Evolutionary conservation across 2,113 vertebrate species (phyloP).

Genomic region (Dasypus novemcinctus): DNA sequence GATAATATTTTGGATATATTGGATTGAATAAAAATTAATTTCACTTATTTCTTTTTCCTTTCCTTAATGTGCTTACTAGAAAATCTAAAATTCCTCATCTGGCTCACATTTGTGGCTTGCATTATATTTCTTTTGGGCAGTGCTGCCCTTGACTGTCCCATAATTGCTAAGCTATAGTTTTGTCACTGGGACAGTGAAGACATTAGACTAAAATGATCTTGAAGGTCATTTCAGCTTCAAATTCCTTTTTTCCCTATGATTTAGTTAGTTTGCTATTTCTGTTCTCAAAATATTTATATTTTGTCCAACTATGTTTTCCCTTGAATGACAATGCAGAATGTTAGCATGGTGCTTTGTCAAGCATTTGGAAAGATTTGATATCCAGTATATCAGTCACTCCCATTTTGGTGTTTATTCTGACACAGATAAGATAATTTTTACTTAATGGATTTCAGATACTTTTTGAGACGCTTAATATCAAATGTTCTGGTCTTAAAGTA

Average conservation of each 20-base stretch:
- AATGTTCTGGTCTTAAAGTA: constrained; percentile 34
- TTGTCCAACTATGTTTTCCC: constrained; percentile 64
- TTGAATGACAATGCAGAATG: constrained; percentile 67
- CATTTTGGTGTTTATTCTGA: constrained; percentile 70
- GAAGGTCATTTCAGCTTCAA: not conserved
- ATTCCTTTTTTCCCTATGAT: not conserved
- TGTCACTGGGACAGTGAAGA: not conserved
- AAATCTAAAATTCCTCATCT: not conserved
- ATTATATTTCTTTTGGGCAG: not conserved
- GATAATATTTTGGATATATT: constrained; percentile 15
- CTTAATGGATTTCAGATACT: constrained; percentile 65
- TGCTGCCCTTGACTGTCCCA: not conserved
- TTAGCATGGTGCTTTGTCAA: constrained; percentile 61
- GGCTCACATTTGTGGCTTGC: not conserved
- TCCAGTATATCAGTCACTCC: constrained; percentile 62
- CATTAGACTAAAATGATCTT: constrained; percentile 18
- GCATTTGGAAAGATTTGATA: constrained; percentile 21
- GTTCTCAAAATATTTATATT: constrained; percentile 65
- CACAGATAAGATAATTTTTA: constrained; percentile 68
- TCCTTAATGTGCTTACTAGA: not conserved
- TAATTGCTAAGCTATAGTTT: constrained; percentile 24
- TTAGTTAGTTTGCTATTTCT: constrained; percentile 25
- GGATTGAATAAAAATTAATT: not conserved
- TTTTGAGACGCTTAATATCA: constrained; percentile 50
- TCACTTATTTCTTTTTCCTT: not conserved